Percentiles rank a stretch among this genome's conserved stretches.
Evolutionary conservation across 2,797 vertebrate genomes (phyloP).

Genomic region (Percopsis omiscomaycus): DNA sequence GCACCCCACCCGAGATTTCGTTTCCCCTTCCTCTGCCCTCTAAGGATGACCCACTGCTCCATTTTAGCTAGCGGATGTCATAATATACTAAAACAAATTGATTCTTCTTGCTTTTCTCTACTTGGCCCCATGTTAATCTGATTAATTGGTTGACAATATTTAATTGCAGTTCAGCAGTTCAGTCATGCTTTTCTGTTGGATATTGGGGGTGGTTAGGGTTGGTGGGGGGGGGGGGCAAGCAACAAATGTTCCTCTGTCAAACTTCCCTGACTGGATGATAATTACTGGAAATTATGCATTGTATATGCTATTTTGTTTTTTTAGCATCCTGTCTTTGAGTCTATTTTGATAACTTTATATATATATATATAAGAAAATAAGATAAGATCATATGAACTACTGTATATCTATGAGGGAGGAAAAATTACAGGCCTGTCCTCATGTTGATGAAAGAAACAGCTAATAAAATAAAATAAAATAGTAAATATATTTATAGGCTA

Average conservation of each 20-base stretch:
- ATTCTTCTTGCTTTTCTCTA: constrained; percentile 63
- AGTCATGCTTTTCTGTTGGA: constrained; percentile 26
- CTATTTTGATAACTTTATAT: background rate
- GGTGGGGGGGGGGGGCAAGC: background rate
- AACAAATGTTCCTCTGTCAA: constrained; percentile 10
- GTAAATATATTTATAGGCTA: too few species aligned
- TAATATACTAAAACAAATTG: constrained; percentile 59
- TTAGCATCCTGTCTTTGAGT: background rate
- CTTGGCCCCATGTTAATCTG: constrained; percentile 43
- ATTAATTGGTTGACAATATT: constrained; percentile 52
- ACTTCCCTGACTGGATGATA: background rate
- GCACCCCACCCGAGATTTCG: constrained; percentile 40
- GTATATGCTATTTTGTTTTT: background rate
- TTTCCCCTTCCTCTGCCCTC: constrained; percentile 61
- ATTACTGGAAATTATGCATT: background rate
- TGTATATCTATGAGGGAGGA: too few species aligned
- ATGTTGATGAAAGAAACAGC: too few species aligned
- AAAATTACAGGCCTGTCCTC: too few species aligned
- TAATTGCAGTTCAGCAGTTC: constrained; percentile 31
- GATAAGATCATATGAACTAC: background rate
- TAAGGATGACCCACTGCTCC: constrained; percentile 40
- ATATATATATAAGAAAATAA: background rate
- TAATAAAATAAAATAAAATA: too few species aligned
- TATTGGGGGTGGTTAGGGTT: background rate
- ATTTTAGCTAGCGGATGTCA: constrained; percentile 55